Evolutionary conservation across 2,888 invertebrate species (phyloP), one percentile per base, ranked within the genome.

Genomic region (Elysia crispata): DNA sequence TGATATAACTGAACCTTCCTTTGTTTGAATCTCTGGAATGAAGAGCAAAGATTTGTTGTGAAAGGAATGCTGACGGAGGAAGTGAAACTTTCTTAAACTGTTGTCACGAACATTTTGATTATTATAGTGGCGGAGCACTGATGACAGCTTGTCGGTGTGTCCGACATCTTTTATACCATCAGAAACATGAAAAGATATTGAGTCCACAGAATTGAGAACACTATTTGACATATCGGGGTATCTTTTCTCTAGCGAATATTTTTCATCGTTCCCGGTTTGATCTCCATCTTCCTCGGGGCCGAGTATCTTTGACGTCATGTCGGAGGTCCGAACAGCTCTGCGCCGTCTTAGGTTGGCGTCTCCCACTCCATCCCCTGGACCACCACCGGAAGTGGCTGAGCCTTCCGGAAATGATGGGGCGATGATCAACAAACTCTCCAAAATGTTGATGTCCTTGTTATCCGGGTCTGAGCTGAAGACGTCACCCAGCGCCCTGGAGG

Each of bases 371-470:
- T 66, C 73, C 30, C 6, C 5, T 18, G 50, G 5, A 11, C 41
- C 41, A 41, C 41, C 41, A 41, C 41, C 41, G 41, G 41, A 41
- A 60, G 18, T 30, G 1, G 6, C 23, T 23, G 49, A n/a, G 30
- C 25, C 28, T 20, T 3, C 25, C 1, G 78, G 79, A 79, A 79
- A 79, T 28, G 74, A 54, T 23, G 57, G 8, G 0, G 57, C 69
- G 8, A 79, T 69, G 49, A 79, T 75, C 25, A 79, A 75, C 31
- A 75, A 18, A 60, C 79, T 79, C 28, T 75, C 75, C 23, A 79
- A 79, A 11, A 79, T 79, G 60, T 69, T 79, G 41, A 75, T 31
- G 18, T 57, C 28, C 6, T 1, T 13, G 6, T 54, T 28, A 0
- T 1, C 25, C 28, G 57, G n/a, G 33, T 75, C 79, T n/a, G 72